Evolutionary conservation across 2,888 invertebrate species (phyloP), one percentile per base, ranked within the genome.

Genomic region (Trypoxylon attenuatum): DNA sequence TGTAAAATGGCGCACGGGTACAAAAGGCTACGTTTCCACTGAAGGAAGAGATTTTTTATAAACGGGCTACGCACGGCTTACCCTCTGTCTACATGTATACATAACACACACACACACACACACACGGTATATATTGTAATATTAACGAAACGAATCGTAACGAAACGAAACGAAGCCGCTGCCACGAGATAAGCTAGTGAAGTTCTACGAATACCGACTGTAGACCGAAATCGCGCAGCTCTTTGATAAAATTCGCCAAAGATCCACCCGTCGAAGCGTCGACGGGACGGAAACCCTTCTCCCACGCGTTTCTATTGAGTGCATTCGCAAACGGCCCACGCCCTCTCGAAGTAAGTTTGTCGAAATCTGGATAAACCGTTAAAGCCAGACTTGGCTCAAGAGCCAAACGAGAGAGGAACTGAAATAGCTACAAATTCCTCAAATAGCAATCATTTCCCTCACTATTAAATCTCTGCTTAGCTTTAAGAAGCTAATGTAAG

Each of bases 1-100:
- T 73, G 77, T 73, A 76, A 71, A n/a, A 77, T 68, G 71, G 74
- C 69, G 76, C 77, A 81, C 77, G 76, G 73, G 73, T 79, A 73
- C 73, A 68, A 76, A 57, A 47, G 72, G 77, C 73, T 72, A 74
- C 71, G 78, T 82, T 82, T 78, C 76, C 73, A 77, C 65, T 68
- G 71, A 71, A 63, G 27, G 53, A 25, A 51, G 43, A 52, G 46
- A 21, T 73, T 78, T 71, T 78, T 76, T 75, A 73, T 57, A 71
- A 55, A 74, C 64, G 62, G 62, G 49, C 51, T 46, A 69, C 62
- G 62, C 60, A 60, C 51, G 55, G 51, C 29, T 23, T 27, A 41
- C 41, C 27, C 49, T 33, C 41, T 46, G 43, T 22, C 43, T n/a
- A 50, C 29, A 50, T 21, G 29, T 38, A 45, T 18, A 27, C 45